A percentile compares a stretch with the other conserved stretches of the same genome.
These are phyloP conservation scores for Zapornia atra DNA, from an alignment of 2,113 vertebrate species.

Conservation along the genomic window DNA sequence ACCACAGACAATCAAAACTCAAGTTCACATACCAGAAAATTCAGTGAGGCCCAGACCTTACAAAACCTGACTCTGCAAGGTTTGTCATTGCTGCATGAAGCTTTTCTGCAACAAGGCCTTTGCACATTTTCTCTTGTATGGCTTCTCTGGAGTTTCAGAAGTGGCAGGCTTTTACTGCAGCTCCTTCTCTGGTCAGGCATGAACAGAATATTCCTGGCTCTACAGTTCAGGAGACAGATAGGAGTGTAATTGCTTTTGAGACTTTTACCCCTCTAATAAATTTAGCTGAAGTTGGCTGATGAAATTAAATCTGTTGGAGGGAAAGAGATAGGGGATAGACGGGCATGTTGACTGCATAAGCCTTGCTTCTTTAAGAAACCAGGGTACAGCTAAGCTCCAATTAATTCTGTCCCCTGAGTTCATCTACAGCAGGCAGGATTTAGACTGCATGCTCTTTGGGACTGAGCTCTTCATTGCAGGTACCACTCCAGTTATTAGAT, in stretches of 20 bases:
- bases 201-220: background rate
- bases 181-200: background rate
- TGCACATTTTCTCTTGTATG: background rate
- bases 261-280: conserved; percentile 5
- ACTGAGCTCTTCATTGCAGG: background rate
- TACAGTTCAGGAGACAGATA: background rate
- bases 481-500: background rate
- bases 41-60: background rate
- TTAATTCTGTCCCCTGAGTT: conserved; percentile 34
- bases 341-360: background rate
- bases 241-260: conserved; percentile 15
- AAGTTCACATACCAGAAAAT: background rate
- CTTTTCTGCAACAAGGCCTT: background rate
- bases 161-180: background rate
- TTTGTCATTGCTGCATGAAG: background rate
- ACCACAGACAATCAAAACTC: background rate
- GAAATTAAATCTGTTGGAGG: conserved; percentile 39
- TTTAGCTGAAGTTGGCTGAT: background rate
- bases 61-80: background rate
- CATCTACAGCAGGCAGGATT: background rate
- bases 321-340: background rate
- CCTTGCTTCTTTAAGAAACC: conserved; percentile 22
- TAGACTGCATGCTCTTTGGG: background rate
- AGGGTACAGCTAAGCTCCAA: conserved; percentile 34
- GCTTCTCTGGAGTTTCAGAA: background rate